phyloP scores from a whole-genome alignment of 2,888 invertebrate genomes.

The Suillia variegata region DNA sequence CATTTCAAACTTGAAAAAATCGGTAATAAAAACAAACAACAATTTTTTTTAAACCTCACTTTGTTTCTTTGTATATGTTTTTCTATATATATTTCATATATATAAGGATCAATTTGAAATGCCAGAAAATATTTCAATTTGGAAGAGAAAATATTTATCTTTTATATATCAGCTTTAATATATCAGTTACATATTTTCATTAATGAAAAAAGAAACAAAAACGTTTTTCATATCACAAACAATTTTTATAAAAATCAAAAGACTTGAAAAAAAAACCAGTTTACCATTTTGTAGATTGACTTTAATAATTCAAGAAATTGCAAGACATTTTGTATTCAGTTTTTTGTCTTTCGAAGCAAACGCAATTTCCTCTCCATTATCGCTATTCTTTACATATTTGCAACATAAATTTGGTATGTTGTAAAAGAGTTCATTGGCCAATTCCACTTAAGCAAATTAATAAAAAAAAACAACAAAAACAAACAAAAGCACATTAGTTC shows the following conservation, averaged over 20 bases:
- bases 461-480: slow-evolving; percentile 31
- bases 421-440: background rate
- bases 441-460: background rate
- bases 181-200: slow-evolving; percentile 9
- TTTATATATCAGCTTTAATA: slow-evolving; percentile 29
- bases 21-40: too few species aligned
- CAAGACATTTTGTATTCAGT: background rate
- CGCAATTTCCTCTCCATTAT: background rate
- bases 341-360: background rate
- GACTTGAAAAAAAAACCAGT: too few species aligned
- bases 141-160: slow-evolving; percentile 13
- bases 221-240: too few species aligned
- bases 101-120: background rate
- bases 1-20: too few species aligned
- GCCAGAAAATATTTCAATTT: slow-evolving; percentile 12
- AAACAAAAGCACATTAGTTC: slow-evolving; percentile 45
- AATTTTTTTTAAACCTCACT: too few species aligned
- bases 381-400: background rate
- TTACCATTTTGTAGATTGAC: too few species aligned
- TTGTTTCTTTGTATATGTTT: too few species aligned
- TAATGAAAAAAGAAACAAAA: background rate
- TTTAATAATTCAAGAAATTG: background rate
- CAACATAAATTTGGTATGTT: too few species aligned
- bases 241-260: too few species aligned
- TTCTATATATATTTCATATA: too few species aligned